Evolutionary conservation across 2,113 vertebrate genomes (phyloP), one percentile per base, ranked within the genome.

Genomic region (Arizona elegans): DNA sequence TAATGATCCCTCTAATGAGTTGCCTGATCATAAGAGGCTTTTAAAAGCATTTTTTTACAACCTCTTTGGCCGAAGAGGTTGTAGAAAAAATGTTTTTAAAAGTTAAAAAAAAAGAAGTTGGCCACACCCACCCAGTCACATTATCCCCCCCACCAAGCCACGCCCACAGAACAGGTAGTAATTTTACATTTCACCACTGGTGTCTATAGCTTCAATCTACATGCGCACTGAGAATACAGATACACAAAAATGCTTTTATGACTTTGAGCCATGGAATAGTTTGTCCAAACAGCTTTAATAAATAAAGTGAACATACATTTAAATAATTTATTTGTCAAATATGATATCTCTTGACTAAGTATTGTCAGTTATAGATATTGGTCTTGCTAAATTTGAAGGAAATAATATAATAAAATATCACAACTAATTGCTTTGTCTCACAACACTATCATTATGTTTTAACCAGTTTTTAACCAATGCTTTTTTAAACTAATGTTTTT

Each of bases 381-480:
- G 21, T 86, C 13, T 50, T 87, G 43, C 58, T 53, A 65, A 65
- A 62, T 65, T 88, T 24, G 29, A 65, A 65, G 17, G 23, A 70
- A 89, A 19, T 5, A 56, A 54, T 5, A 59, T 55, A 38, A 17
- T 3, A 26, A 75, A 75, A 3, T 38, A 38, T 47, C 33, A 88
- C 15, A 55, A 52, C 21, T 9, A 75, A 33, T 38, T 81, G n/a
- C 5, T 81, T 50, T 91, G 54, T 87, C 86, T 93, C 56, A 54
- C 54, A 91, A 12, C 90, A 93, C 33, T 91, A 33, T 26, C 9
- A 65, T 8, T 75, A 33, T 19, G n/a, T 38, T 81, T 75, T 75
- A 75, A 75, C n/a, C n/a, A 75, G 70, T 70, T 94, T 62, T 94
- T 89, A 93, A 92, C 3, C 11, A 91, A 29, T 54, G 50, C 52